Base-by-base conservation (phyloP, 2,888 invertebrate genomes). In the Spodoptera littoralis region DNA sequence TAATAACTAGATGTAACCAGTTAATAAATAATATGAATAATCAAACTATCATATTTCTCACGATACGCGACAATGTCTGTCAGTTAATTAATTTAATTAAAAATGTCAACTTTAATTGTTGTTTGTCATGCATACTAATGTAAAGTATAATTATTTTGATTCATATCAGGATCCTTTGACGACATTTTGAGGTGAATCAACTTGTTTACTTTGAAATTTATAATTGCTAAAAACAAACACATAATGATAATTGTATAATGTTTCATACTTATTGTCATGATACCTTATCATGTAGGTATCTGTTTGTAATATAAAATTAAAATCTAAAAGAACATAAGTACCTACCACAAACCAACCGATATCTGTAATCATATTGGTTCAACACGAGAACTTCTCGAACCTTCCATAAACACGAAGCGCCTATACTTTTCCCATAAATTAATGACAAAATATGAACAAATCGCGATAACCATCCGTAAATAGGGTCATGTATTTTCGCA, bases 401-500 rank as follows among this genome's bases (percentile, higher is more conserved):
- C 9, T 42, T 27, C 8, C 13, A 24, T n/a, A 18, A 18, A 54
- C 30, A 45, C 42, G 22, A 54, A 59, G n/a, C 30, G 4, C 42
- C 42, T 46, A 51, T 51, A 36, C 41, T 55, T 41, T 52, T 9
- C 27, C 45, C 73, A 57, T 76, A 76, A 60, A 72, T 73, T 66
- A 43, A 73, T 60, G 67, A 69, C 59, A 65, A 74, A 70, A 74
- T 70, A 74, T 77, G 61, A 65, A 41, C 46, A 12, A 36, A 24
- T 49, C 43, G 42, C 51, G 71, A 75, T 75, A 77, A 64, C n/a
- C 24, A 70, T 75, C 47, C 54, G 48, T 66, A 56, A 76, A 72
- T 72, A 61, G 54, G 72, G 76, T 66, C 72, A 72, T 70, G 61
- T 55, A 60, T 76, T 76, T 76, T 76, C 60, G 60, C 76, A 73